These are phyloP conservation scores for Neoarius graeffei DNA, from an alignment of 2,113 vertebrate genomes.

Conservation along the genomic window DNA sequence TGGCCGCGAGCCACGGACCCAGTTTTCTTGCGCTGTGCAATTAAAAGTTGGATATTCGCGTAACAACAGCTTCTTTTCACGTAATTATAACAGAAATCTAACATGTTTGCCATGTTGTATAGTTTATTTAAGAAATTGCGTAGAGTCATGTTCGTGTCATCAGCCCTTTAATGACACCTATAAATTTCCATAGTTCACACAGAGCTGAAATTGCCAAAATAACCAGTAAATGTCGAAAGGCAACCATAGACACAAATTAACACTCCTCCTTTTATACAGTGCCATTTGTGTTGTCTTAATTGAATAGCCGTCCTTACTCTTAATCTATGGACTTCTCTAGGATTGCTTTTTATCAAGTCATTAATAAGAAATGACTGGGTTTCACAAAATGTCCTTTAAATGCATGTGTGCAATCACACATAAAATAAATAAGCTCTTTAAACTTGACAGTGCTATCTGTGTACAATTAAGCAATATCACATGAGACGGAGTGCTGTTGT, in stretches of 20 bases:
- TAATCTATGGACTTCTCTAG: neutral
- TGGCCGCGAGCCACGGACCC: too few relatives aligned
- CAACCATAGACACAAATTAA: neutral
- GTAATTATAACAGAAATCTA: too few relatives aligned
- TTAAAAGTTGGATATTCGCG: too few relatives aligned
- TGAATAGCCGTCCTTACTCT: neutral
- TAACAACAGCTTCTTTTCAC: too few relatives aligned
- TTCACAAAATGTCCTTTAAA: neutral
- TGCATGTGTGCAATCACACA: neutral
- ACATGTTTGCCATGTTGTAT: too few relatives aligned
- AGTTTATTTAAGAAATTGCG: too few relatives aligned
- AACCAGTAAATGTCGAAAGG: neutral
- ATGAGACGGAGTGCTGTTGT: too few relatives aligned
- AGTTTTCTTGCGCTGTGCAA: too few relatives aligned
- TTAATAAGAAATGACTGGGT: neutral
- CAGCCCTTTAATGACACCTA: neutral
- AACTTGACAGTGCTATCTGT: neutral
- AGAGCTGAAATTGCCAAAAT: neutral
- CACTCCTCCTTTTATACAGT: neutral
- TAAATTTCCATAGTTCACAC: neutral
- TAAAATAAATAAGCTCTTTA: neutral
- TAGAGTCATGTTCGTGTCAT: too few relatives aligned
- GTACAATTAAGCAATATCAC: too few relatives aligned
- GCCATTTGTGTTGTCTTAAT: neutral
- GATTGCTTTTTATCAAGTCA: neutral